Evolutionary conservation across 92 coral and sea anemone species (phyloP), one percentile per base, ranked within the genome.

Genomic region (Porites cylindrica): DNA sequence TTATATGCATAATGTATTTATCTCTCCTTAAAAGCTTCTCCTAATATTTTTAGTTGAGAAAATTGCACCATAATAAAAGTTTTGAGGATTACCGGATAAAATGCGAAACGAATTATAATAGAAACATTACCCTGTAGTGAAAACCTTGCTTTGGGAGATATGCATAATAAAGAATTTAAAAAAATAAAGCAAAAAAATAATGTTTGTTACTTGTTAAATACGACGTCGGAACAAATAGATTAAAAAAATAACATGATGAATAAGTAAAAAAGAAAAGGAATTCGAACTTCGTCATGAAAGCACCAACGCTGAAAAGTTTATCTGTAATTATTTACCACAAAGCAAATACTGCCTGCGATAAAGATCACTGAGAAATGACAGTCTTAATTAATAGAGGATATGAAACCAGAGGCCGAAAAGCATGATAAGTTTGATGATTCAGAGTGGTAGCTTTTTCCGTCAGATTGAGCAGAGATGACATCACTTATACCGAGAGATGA

Each of bases 91-190:
- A 79, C 68, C 52, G 72, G 68, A 77, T 77, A 54, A 74, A 58
- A 77, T 77, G 50, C 59, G 50, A 43, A 12, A 63, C 47, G 23
- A 62, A 78, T 63, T 7, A 38, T 38, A 38, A 38, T 38, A 32
- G 72, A 78, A 62, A 64, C 62, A 14, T 78, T 6, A 78, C 80
- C 94, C 89, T 53, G 77, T 80, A 47, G 66, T 16, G 60, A 50
- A 29, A 64, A 79, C 0, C 47, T 9, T 3, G 65, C 29, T 60
- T 64, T 67, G 47, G 11, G 16, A 26, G 38, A 67, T 10, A 26
- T 21, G 23, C 14, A 4, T 9, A 8, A 3, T 67, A 67, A 8
- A 43, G 32, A 8, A 67, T 21, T 23, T 10, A 3, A 8, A 24
- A 20, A 9, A 24, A n/a, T 1, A 21, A 24, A 12, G 50, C 38